Conservation (phyloP, 35 echinoderm and acorn worm species). For the Eucidaris tribuloides region DNA sequence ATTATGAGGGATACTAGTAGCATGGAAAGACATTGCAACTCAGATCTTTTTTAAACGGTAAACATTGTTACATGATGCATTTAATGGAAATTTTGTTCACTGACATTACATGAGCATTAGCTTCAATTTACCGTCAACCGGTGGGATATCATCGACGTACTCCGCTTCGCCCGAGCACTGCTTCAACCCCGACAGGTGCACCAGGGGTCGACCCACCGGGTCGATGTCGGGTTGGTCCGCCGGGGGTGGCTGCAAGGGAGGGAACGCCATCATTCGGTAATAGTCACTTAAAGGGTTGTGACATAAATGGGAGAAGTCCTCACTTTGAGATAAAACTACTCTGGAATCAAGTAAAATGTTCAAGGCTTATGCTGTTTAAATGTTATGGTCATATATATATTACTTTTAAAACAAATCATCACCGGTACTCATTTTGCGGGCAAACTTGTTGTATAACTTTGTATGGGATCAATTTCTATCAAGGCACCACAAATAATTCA, state of each 20-base stretch:
- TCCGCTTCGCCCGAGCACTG: slow-evolving; percentile 72
- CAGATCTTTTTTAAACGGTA: too few species aligned
- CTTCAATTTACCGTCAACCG: slow-evolving; percentile 26
- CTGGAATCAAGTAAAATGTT: neutral
- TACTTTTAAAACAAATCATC: neutral
- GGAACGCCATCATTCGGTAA: neutral
- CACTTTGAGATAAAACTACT: neutral
- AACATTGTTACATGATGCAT: neutral
- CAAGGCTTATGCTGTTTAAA: neutral
- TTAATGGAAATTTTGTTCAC: neutral
- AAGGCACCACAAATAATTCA: too few species aligned
- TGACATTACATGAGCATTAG: neutral
- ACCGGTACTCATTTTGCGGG: neutral
- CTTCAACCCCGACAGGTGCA: slow-evolving; percentile 54
- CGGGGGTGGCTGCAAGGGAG: neutral
- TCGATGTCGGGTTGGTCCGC: slow-evolving; percentile 43
- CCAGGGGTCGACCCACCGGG: slow-evolving; percentile 56
- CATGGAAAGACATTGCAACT: too few species aligned
- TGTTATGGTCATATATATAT: neutral
- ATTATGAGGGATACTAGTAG: neutral
- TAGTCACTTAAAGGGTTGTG: too few species aligned
- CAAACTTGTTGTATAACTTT: neutral
- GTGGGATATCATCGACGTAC: slow-evolving; percentile 76
- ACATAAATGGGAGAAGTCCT: neutral
- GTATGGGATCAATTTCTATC: too few species aligned